Evolutionary conservation across 2,888 invertebrate species (phyloP).

Genomic region (Tetragnatha montana): DNA sequence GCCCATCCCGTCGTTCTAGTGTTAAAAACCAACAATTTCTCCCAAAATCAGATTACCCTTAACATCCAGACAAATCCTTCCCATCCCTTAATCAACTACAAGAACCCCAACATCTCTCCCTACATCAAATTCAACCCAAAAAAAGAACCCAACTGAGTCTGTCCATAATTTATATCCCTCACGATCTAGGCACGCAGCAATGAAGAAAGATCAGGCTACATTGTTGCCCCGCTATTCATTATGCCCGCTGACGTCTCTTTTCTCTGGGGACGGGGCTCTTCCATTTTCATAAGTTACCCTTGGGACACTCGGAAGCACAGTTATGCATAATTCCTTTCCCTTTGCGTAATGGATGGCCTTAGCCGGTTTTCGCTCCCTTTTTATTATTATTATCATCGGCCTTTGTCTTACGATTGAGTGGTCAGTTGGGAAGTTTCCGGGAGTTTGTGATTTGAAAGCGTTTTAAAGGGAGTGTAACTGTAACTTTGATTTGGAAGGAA

Average conservation of each 20-base stretch:
- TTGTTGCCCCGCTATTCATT: conserved; percentile 37
- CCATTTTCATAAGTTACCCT: conserved; percentile 42
- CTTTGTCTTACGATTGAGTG: neutral
- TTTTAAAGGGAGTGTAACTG: no score
- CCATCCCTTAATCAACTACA: no score
- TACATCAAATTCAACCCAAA: neutral
- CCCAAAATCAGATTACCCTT: no score
- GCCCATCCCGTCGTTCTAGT: no score
- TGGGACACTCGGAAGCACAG: conserved; percentile 9
- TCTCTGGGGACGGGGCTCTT: conserved; percentile 16
- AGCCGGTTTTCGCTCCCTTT: neutral
- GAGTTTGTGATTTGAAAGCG: no score
- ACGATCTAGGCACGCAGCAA: neutral
- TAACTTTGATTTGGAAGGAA: no score
- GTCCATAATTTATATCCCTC: conserved; percentile 19
- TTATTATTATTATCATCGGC: neutral
- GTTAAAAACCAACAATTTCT: no score
- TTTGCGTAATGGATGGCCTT: conserved; percentile 1
- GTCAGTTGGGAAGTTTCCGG: no score
- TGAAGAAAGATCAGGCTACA: conserved; percentile 27
- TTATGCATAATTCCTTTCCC: conserved; percentile 43
- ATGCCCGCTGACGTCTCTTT: conserved; percentile 34
- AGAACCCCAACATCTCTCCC: neutral
- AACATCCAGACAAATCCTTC: no score
- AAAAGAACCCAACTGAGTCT: no score